phyloP scores from a whole-genome alignment of 2,113 vertebrate species.

The Zosterops hypoxanthus region DNA sequence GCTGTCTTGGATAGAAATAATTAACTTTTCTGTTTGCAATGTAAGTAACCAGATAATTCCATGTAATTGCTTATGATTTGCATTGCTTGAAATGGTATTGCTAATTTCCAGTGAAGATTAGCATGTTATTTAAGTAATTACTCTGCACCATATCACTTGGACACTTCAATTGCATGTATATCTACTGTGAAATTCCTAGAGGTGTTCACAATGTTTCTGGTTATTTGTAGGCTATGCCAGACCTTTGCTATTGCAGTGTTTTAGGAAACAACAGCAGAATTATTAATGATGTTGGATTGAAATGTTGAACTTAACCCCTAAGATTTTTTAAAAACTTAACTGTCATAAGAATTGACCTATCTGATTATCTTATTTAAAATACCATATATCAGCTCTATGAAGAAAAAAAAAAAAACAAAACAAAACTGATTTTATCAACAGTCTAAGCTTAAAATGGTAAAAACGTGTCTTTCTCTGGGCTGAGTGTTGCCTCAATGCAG shows the following conservation, averaged over 20 bases:
- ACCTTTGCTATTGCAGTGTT: background rate
- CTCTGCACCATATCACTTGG: slow-evolving; percentile 23
- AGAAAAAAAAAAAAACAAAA: background rate
- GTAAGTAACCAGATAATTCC: slow-evolving; percentile 55
- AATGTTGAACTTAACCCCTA: background rate
- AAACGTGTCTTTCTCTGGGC: background rate
- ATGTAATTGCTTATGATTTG: slow-evolving; percentile 50
- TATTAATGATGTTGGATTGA: background rate
- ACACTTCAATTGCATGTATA: background rate
- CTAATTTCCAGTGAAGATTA: slow-evolving; percentile 55
- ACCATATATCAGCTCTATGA: background rate
- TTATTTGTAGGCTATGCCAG: background rate
- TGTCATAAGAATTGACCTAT: background rate
- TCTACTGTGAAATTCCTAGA: slow-evolving; percentile 47
- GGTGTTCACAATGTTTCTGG: background rate
- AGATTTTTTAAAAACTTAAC: background rate
- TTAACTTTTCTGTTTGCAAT: slow-evolving; percentile 16
- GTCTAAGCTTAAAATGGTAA: background rate
- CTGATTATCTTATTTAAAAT: background rate
- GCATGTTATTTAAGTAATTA: slow-evolving; percentile 63
- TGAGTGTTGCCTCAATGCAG: background rate
- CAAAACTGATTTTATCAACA: background rate
- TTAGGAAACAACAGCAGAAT: background rate
- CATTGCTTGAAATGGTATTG: slow-evolving; percentile 46
- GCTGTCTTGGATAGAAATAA: slow-evolving; percentile 14